These are phyloP conservation scores for Rhea americana DNA, from an alignment of 2,113 vertebrate genomes.

Conservation along the genomic window DNA sequence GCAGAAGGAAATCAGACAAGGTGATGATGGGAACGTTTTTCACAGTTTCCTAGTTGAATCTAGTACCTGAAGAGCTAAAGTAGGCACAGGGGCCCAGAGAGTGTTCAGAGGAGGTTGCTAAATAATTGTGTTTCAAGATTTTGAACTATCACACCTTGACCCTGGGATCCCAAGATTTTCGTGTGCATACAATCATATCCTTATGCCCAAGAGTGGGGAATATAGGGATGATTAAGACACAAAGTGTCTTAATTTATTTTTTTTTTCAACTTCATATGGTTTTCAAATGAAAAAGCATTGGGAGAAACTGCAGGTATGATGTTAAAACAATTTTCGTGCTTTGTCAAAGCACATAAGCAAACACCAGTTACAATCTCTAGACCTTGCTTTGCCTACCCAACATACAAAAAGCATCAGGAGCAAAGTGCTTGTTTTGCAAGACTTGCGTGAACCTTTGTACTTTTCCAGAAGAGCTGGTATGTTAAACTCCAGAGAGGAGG, in stretches of 20 bases:
- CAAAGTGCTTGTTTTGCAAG: neutral
- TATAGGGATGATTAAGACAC: neutral
- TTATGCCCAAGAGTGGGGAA: neutral
- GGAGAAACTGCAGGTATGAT: neutral
- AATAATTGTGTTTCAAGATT: neutral
- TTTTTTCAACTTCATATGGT: neutral
- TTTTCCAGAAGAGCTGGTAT: neutral
- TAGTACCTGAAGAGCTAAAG: neutral
- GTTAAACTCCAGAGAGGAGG: neutral
- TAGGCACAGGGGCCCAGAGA: no score
- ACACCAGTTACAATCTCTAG: neutral
- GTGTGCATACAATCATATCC: accelerated
- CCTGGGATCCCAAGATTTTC: neutral
- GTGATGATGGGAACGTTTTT: neutral
- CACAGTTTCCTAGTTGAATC: neutral
- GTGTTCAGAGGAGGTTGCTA: neutral
- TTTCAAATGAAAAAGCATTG: neutral
- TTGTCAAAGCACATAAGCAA: neutral
- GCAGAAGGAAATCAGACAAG: neutral
- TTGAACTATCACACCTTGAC: neutral
- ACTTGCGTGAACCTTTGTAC: neutral
- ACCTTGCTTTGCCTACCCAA: neutral
- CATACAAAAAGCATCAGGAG: neutral
- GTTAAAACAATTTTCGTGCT: neutral
- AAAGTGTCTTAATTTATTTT: neutral